Base-by-base conservation (phyloP, 2,113 vertebrate species). In the Ctenodactylus gundi region DNA sequence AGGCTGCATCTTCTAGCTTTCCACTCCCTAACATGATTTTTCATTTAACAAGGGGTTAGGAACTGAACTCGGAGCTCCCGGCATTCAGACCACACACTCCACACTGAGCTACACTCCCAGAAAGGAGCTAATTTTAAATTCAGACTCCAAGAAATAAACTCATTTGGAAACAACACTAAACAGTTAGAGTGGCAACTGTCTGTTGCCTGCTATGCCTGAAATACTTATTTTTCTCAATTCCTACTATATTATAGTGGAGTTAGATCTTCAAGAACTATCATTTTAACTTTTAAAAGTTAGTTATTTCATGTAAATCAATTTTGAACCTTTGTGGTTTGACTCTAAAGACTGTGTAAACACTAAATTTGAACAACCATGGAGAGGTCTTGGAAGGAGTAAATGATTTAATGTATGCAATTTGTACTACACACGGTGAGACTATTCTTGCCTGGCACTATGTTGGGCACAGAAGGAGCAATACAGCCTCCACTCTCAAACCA, bases 211-310 rank as follows among this genome's bases (percentile, higher is more conserved):
- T 67, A 13, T 20, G 2, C 27, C 17, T 77, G 84, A 77, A 85
- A 76, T n/a, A 58, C 17, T 57, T 84, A 72, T 80, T 90, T 90
- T n/a, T n/a, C n/a, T n/a, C n/a, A n/a, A n/a, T 93, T 90, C 17
- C 44, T 70, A n/a, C 55, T 67, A 29, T 29, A 27, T 13, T 75
- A 20, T 6, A 87, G 23, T 72, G 73, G 12, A 73, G 49, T 55
- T 78, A 55, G 44, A 62, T 62, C 57, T 86, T 65, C 49, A 17
- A 84, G n/a, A 88, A 73, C 4, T 75, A 46, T 58, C 64, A 78
- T 83, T 90, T 77, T 57, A 62, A 20, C 27, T 5, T 11, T 4
- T 62, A 25, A 46, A 73, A 41, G 53, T 83, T 34, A 85, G 4
- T 11, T 46, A 78, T 65, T 75, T 23, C 25, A 58, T 4, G 46